phyloP scores from a whole-genome alignment of 1,140 invertebrate species.

The Potamilus streckersoni region DNA sequence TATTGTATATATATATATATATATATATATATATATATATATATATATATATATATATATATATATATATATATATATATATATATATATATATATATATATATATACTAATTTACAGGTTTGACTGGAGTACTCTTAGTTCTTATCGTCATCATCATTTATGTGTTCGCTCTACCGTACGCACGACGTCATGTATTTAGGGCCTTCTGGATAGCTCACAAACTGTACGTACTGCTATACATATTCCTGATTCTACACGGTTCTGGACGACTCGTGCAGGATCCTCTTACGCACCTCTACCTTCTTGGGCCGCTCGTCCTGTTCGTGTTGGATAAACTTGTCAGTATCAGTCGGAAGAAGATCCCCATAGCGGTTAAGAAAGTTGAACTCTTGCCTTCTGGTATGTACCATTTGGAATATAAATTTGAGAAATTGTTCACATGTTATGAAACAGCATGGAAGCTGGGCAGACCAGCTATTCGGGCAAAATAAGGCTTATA shows the following conservation, averaged over 20 bases:
- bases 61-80: background rate
- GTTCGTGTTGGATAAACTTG: constrained; percentile 91
- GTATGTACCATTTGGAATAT: constrained; percentile 47
- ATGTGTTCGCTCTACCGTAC: constrained; percentile 94
- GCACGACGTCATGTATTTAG: constrained; percentile 83
- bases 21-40: too few relatives aligned
- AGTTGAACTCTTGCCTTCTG: constrained; percentile 95
- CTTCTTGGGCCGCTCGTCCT: constrained; percentile 93
- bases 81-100: background rate
- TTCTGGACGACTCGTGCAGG: constrained; percentile 79
- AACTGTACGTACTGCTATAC: constrained; percentile 91
- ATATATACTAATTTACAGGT: constrained; percentile 71
- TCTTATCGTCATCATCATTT: constrained; percentile 94
- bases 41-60: background rate
- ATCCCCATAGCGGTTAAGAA: constrained; percentile 95
- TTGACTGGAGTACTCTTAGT: constrained; percentile 93
- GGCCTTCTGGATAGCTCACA: constrained; percentile 93
- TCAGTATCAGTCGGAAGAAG: constrained; percentile 75
- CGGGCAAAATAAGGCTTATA: too few relatives aligned
- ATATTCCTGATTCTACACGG: constrained; percentile 92
- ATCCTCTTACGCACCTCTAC: constrained; percentile 91
- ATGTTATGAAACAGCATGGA: background rate
- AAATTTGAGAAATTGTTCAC: background rate
- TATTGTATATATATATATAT: too few relatives aligned
- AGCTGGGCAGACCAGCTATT: too few relatives aligned